phyloP scores from a whole-genome alignment of 2,888 invertebrate genomes.

The Tetramorium bicarinatum region DNA sequence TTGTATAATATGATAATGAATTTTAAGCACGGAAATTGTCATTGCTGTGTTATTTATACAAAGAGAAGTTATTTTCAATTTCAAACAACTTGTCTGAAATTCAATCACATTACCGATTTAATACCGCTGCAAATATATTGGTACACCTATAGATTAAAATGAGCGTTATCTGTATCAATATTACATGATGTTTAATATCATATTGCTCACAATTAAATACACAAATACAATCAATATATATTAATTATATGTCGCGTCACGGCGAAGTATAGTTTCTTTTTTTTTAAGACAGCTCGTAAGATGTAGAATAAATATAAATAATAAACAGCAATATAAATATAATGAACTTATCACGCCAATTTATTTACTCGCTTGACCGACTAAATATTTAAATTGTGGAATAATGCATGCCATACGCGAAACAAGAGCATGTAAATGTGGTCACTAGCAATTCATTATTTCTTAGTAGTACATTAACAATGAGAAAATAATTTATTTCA shows the following conservation, averaged over 20 bases:
- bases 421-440: not conserved
- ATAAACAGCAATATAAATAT: not conserved
- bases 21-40: not conserved
- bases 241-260: not conserved
- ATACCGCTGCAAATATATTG: not conserved
- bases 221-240: not conserved
- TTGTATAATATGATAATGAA: slow-evolving; percentile 19
- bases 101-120: not conserved
- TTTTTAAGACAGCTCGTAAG: not conserved
- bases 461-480: not conserved
- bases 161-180: not conserved
- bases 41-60: not conserved
- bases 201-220: slow-evolving; percentile 15
- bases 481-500: not conserved
- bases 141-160: not conserved
- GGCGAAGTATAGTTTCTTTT: not conserved
- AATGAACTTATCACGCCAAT: not conserved
- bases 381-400: not conserved
- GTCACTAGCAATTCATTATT: not conserved
- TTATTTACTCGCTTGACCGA: not conserved
- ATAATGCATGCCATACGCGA: not conserved
- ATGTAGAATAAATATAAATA: not conserved
- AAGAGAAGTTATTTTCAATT: slow-evolving; percentile 12
- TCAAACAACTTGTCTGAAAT: slow-evolving; percentile 24
- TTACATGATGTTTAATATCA: slow-evolving; percentile 13